Conservation (phyloP, 2,888 invertebrate species). For the Philereme transversata region DNA sequence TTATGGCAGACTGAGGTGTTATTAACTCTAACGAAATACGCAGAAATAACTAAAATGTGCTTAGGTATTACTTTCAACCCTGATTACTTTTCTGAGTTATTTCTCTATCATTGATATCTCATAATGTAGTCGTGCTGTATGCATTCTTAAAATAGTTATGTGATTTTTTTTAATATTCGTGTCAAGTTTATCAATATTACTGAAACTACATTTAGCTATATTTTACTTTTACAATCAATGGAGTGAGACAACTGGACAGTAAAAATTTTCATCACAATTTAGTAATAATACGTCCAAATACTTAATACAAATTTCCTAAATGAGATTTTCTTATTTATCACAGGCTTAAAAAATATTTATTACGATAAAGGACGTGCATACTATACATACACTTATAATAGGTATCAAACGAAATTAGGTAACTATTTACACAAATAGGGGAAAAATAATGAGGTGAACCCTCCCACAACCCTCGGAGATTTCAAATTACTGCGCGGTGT, state of each 20-base stretch:
- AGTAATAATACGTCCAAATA: constrained; percentile 57
- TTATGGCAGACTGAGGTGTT: constrained; percentile 10
- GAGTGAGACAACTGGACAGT: constrained; percentile 26
- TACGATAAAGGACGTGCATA: constrained; percentile 81
- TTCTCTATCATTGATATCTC: too few species aligned
- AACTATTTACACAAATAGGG: constrained; percentile 84
- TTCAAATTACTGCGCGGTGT: constrained; percentile 71
- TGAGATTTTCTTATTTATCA: constrained; percentile 78
- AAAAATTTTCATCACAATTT: constrained; percentile 39
- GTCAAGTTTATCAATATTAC: background rate
- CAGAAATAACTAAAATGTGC: constrained; percentile 1
- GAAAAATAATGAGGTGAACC: constrained; percentile 82
- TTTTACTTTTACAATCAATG: constrained; percentile 20
- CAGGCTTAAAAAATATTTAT: constrained; percentile 82
- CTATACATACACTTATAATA: constrained; percentile 78
- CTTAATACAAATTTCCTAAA: constrained; percentile 72
- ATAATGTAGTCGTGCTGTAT: constrained; percentile 6
- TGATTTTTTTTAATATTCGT: constrained; percentile 6
- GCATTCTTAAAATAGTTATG: constrained; percentile 2
- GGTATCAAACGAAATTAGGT: constrained; percentile 76
- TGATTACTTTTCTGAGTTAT: background rate
- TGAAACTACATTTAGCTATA: background rate
- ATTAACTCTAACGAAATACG: constrained; percentile 2
- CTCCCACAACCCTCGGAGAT: constrained; percentile 83
- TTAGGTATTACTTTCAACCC: constrained; percentile 8